These are phyloP conservation scores for Osmerus mordax DNA, from an alignment of 2,113 vertebrate genomes.

Conservation along the genomic window DNA sequence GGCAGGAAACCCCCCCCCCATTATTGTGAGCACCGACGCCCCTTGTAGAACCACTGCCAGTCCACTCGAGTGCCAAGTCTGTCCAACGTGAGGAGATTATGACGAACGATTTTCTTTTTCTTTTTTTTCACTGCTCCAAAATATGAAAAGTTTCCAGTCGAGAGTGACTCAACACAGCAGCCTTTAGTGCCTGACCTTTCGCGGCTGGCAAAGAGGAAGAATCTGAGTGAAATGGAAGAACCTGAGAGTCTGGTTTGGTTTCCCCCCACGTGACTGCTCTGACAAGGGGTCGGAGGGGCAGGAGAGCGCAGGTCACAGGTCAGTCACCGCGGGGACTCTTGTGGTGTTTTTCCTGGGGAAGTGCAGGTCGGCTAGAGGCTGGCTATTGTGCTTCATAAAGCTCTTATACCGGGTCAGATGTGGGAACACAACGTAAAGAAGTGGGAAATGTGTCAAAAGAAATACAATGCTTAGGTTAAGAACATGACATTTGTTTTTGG, in stretches of 20 bases:
- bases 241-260: slow-evolving; percentile 34
- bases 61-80: slow-evolving; percentile 24
- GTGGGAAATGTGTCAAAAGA: slow-evolving; percentile 42
- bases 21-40: slow-evolving; percentile 18
- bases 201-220: slow-evolving; percentile 51
- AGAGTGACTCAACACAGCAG: slow-evolving; percentile 40
- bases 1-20: slow-evolving; percentile 54
- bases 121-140: slow-evolving; percentile 27
- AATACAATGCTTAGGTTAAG: no score
- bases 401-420: slow-evolving; percentile 51
- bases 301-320: slow-evolving; percentile 51
- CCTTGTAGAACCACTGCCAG: slow-evolving; percentile 44
- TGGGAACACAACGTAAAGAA: slow-evolving; percentile 40
- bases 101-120: slow-evolving; percentile 49
- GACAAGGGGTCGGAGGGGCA: neutral
- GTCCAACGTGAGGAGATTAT: slow-evolving; percentile 48
- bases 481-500: no score
- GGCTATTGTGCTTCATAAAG: slow-evolving; percentile 64
- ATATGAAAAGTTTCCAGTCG: slow-evolving; percentile 47
- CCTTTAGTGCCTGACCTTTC: slow-evolving; percentile 60
- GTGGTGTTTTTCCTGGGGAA: slow-evolving; percentile 52
- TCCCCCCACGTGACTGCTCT: slow-evolving; percentile 5
- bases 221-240: slow-evolving; percentile 41
- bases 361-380: slow-evolving; percentile 25
- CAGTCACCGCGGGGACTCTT: slow-evolving; percentile 46